Evolutionary conservation across 2,113 vertebrate species (phyloP).

Genomic region (Lepus europaeus): DNA sequence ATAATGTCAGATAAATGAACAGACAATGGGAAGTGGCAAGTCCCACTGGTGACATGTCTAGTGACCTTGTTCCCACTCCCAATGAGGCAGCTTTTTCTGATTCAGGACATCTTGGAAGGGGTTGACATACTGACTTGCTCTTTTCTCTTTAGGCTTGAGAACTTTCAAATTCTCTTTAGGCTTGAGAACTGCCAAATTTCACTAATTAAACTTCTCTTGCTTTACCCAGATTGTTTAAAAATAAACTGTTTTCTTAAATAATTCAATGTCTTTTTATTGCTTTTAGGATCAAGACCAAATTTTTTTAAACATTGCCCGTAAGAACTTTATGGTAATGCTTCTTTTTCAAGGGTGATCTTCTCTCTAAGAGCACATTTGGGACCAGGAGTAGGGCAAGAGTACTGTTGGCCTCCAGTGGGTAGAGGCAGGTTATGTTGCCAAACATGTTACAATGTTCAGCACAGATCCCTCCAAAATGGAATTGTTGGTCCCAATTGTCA

Average conservation of each 20-base stretch:
- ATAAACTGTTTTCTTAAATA: not conserved
- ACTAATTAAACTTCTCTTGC: not conserved
- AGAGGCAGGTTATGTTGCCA: not conserved
- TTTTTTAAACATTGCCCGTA: not conserved
- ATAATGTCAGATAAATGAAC: not conserved
- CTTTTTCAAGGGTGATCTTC: not conserved
- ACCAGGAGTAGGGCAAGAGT: not conserved
- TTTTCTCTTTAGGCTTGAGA: not conserved
- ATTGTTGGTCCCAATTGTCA: not conserved
- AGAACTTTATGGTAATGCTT: not conserved
- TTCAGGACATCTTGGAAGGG: not conserved
- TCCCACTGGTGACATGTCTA: no score
- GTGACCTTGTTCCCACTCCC: not conserved
- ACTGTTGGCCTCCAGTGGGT: not conserved
- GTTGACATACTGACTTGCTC: not conserved
- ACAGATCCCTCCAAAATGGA: not conserved
- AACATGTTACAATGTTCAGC: not conserved
- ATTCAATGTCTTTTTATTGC: not conserved
- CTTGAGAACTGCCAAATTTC: not conserved
- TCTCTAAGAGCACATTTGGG: not conserved
- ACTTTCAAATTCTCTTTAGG: not conserved
- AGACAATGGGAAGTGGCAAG: not conserved
- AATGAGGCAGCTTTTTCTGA: not conserved
- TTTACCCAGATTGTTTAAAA: constrained; percentile 39
- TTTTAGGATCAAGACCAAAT: constrained; percentile 11